Conservation (phyloP, 2,888 invertebrate genomes). For the Lasioglossum lativentre region DNA sequence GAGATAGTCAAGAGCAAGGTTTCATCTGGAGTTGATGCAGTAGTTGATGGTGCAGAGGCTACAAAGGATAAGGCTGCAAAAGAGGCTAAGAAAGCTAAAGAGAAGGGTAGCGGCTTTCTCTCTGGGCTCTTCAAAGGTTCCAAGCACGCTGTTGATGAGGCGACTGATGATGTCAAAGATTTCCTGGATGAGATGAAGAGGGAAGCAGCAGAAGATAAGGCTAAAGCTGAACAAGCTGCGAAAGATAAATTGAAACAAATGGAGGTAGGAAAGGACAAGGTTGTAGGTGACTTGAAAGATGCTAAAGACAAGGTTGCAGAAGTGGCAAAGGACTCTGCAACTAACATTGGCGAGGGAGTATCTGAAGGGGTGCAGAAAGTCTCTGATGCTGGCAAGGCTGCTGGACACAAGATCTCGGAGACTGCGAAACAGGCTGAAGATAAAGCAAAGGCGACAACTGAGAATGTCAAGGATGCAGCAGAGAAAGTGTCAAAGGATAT, state of each 20-base stretch:
- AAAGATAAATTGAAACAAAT: conserved; percentile 46
- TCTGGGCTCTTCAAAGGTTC: conserved; percentile 73
- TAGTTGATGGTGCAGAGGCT: conserved; percentile 73
- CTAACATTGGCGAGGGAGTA: conserved; percentile 46
- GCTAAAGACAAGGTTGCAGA: conserved; percentile 51
- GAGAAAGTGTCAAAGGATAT: conserved; percentile 80
- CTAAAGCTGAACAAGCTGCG: conserved; percentile 52
- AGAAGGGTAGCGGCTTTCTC: conserved; percentile 71
- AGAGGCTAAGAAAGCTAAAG: conserved; percentile 72
- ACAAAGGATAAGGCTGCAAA: conserved; percentile 66
- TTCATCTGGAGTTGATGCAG: conserved; percentile 24
- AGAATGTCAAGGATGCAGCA: conserved; percentile 30
- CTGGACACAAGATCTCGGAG: conserved; percentile 44
- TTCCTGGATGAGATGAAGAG: conserved; percentile 77
- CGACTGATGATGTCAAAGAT: conserved; percentile 79
- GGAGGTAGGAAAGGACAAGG: conserved; percentile 22
- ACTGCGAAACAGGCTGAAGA: conserved; percentile 85
- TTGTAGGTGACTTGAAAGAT: conserved; percentile 65
- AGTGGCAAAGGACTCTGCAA: conserved; percentile 54
- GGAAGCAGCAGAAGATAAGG: conserved; percentile 12
- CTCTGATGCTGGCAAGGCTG: conserved; percentile 39
- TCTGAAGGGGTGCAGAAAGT: conserved; percentile 29
- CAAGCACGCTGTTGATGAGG: conserved; percentile 68
- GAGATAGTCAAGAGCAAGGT: conserved; percentile 46
- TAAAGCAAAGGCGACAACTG: conserved; percentile 72